Percentiles rank a stretch among this genome's conserved stretches.
Evolutionary conservation across 2,888 invertebrate genomes (phyloP).

Genomic region (Noctua fimbriata): DNA sequence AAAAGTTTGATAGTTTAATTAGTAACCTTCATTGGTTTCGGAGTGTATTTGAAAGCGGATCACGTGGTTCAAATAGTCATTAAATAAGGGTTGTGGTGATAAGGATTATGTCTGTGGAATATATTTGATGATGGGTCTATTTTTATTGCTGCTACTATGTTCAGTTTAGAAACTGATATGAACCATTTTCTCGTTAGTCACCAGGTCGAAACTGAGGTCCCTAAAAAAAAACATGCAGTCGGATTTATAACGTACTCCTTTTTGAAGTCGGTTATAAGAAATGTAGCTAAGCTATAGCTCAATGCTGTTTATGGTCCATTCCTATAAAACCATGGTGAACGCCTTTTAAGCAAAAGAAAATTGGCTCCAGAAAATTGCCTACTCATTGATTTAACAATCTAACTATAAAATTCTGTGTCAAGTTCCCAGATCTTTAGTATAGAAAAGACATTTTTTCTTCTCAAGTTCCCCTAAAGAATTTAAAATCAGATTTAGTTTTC

Average conservation of each 20-base stretch:
- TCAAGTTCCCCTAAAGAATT: background rate
- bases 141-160: background rate
- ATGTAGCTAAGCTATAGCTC: background rate
- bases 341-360: background rate
- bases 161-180: background rate
- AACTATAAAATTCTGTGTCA: background rate
- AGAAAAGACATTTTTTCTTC: background rate
- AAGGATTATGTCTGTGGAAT: slow-evolving; percentile 35
- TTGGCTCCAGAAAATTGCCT: too few relatives aligned
- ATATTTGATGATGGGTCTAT: slow-evolving; percentile 21
- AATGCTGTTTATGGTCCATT: background rate
- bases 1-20: slow-evolving; percentile 68
- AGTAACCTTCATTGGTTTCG: slow-evolving; percentile 60
- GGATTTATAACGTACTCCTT: background rate
- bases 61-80: slow-evolving; percentile 54
- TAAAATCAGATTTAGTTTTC: background rate
- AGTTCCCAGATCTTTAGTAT: background rate
- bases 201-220: background rate
- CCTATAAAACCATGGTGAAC: background rate
- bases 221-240: background rate
- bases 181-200: background rate
- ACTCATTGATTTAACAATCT: background rate
- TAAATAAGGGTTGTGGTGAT: slow-evolving; percentile 43
- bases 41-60: slow-evolving; percentile 57
- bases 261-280: background rate